These are phyloP conservation scores for Psophia crepitans DNA, from an alignment of 2,113 vertebrate genomes.

Conservation along the genomic window DNA sequence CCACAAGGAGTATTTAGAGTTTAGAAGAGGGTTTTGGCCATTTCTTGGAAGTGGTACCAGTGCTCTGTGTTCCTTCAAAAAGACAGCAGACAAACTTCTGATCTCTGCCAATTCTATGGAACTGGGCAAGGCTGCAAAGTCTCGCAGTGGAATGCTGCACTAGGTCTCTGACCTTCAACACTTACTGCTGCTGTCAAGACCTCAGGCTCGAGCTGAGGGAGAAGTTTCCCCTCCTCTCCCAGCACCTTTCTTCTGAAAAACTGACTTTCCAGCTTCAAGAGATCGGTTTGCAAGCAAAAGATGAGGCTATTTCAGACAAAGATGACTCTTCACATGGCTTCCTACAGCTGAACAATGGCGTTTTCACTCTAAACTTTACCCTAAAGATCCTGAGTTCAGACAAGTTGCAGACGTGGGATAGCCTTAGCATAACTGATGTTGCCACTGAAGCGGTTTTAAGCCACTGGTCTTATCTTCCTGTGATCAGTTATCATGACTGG, in stretches of 20 bases:
- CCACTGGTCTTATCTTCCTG: not conserved
- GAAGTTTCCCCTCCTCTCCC: not conserved
- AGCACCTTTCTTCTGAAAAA: not conserved
- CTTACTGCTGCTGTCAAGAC: not conserved
- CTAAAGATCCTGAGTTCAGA: not conserved
- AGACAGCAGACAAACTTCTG: conserved; percentile 7
- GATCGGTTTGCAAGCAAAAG: not conserved
- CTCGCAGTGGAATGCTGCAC: not conserved
- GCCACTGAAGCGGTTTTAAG: not conserved
- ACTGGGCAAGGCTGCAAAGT: not conserved
- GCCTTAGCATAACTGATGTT: not conserved
- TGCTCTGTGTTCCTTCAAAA: conserved; percentile 40
- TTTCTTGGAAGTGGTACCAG: not conserved
- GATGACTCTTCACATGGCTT: not conserved
- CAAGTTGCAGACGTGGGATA: not conserved
- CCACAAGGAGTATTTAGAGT: not conserved
- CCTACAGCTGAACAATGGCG: not conserved
- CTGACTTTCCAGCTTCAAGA: not conserved
- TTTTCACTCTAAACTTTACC: not conserved
- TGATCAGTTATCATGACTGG: not conserved
- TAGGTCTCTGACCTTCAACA: not conserved
- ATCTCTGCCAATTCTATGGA: not conserved
- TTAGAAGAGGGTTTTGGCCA: not conserved
- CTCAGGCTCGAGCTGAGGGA: not conserved
- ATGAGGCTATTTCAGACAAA: not conserved